Conservation (phyloP, 2,113 vertebrate species). For the Neodontobutis hainanensis region DNA sequence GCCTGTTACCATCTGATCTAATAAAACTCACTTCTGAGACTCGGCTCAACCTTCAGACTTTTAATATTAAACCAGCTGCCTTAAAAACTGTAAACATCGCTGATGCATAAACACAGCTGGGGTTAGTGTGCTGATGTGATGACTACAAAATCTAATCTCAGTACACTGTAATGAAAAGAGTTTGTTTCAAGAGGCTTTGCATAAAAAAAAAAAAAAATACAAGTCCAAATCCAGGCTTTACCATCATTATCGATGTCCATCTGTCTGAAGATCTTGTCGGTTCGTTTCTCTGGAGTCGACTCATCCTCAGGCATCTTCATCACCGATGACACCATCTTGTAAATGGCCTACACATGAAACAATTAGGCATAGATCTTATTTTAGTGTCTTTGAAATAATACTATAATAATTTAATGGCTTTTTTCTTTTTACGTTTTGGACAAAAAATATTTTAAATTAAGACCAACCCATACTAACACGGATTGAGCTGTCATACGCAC, state of each 20-base stretch:
- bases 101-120: not conserved
- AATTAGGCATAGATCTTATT: not conserved
- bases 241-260: constrained; percentile 98
- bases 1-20: not conserved
- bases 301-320: constrained; percentile 99
- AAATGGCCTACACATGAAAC: constrained; percentile 74
- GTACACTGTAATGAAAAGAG: no score
- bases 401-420: no score
- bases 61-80: constrained; percentile 1
- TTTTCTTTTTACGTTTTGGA: no score
- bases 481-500: no score
- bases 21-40: constrained; percentile 18
- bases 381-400: not conserved
- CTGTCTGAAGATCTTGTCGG: constrained; percentile 98
- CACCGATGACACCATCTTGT: constrained; percentile 93
- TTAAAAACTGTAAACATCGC: not conserved
- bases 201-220: no score
- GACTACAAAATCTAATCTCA: no score
- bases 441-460: no score
- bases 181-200: no score
- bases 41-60: constrained; percentile 28
- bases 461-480: no score
- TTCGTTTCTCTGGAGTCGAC: constrained; percentile 96
- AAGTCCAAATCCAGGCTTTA: constrained; percentile 64
- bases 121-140: not conserved